Evolutionary conservation across 2,113 vertebrate genomes (phyloP), one percentile per base, ranked within the genome.

Genomic region (Ia io): DNA sequence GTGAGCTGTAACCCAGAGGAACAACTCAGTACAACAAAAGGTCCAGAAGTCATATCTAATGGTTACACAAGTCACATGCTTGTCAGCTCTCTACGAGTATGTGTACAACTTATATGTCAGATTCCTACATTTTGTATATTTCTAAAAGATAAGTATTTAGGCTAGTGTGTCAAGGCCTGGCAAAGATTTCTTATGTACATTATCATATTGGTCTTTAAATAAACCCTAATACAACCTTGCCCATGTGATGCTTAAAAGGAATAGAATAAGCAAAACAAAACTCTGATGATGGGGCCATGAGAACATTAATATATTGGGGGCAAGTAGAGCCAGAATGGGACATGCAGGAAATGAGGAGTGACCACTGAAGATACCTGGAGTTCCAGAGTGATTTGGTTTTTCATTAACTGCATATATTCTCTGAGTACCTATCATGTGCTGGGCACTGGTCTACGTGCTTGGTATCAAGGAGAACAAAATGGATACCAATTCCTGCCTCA

Each of bases 1-100:
- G 56, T 63, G 22, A 91, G 30, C 88, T 96, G 84, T 44, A 91
- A 96, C 20, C 1, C 18, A 94, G 84, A 94, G 22, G 20, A 96
- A 37, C 1, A 35, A 18, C 20, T 87, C 35, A 84, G 40, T 35
- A 42, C 16, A 63, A 84, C 6, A 20, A 5, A 86, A 87, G 59
- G 35, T 51, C 13, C 18, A 10, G 2, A 73, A 30, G 25, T 74
- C 65, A 17, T 32, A 30, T 40, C 30, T 47, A 37, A 17, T 20
- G 18, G 11, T 53, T 32, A 51, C 5, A 17, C 1, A 84, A 59
- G 17, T n/a, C 23, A n/a, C 42, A 30, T 53, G 20, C 53, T 2
- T 42, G 63, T 86, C 30, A 63, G 30, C 23, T 61, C 23, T 78
- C 53, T 47, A 12, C 44, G 9, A 47, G 13, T 51, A 10, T 35